Conservation (phyloP, 2,113 vertebrate species). For the Terrapene triunguis region DNA sequence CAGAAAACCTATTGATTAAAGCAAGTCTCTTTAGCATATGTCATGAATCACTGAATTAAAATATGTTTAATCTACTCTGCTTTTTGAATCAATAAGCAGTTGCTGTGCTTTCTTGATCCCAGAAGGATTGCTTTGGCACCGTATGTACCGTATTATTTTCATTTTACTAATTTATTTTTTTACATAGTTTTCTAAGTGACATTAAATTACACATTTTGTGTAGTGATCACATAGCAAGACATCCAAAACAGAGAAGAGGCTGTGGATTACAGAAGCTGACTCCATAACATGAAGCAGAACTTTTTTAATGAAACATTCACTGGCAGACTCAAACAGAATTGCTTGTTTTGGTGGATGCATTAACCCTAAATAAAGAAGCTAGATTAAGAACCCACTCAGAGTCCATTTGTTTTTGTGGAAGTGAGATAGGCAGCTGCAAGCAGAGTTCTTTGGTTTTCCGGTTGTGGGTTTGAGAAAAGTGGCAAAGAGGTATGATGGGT, state of each 20-base stretch:
- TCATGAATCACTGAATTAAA: rapidly evolving
- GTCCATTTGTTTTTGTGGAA: background rate
- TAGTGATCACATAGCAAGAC: rapidly evolving
- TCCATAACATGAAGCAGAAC: background rate
- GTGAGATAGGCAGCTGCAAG: background rate
- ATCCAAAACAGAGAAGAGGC: background rate
- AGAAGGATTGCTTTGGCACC: background rate
- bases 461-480: background rate
- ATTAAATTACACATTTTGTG: background rate
- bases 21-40: constrained; percentile 8
- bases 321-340: background rate
- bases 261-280: background rate
- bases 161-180: background rate
- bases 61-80: background rate
- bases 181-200: background rate
- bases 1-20: constrained; percentile 37
- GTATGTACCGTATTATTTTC: constrained; percentile 34
- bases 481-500: background rate
- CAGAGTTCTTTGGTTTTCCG: background rate
- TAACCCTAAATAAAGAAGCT: background rate
- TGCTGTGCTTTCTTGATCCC: background rate
- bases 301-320: background rate
- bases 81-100: background rate
- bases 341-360: background rate
- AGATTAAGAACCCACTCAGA: background rate